These are phyloP conservation scores for Myrmecobius fasciatus DNA, from an alignment of 2,113 vertebrate species.

Conservation along the genomic window DNA sequence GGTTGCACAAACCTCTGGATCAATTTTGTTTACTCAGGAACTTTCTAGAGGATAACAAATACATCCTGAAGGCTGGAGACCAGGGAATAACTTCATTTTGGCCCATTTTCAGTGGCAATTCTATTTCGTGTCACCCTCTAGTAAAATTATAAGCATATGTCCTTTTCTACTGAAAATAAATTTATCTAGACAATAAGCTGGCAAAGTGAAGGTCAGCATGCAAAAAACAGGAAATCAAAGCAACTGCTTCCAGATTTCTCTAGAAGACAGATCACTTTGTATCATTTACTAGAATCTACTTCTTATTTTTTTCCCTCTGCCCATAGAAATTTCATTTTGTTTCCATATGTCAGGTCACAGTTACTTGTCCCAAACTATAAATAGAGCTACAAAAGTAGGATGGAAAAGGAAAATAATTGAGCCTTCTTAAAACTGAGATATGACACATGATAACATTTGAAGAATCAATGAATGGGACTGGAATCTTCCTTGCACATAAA, in stretches of 20 bases:
- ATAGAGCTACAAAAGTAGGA: slow-evolving; percentile 29
- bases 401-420: neutral
- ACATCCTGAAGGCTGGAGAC: neutral
- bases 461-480: neutral
- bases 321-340: slow-evolving; percentile 65
- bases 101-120: slow-evolving; percentile 70
- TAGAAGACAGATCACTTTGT: slow-evolving; percentile 61
- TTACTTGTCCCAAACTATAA: slow-evolving; percentile 48
- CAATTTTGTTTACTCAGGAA: slow-evolving; percentile 42
- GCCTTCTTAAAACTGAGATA: neutral
- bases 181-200: slow-evolving; percentile 58
- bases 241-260: slow-evolving; percentile 51
- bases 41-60: neutral
- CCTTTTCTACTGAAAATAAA: slow-evolving; percentile 67
- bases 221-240: slow-evolving; percentile 45
- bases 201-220: slow-evolving; percentile 27
- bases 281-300: slow-evolving; percentile 60
- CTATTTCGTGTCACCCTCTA: slow-evolving; percentile 69
- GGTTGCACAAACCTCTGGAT: slow-evolving; percentile 57
- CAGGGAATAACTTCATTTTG: slow-evolving; percentile 63
- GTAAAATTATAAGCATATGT: slow-evolving; percentile 81
- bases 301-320: slow-evolving; percentile 61
- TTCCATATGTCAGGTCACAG: slow-evolving; percentile 48
- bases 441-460: neutral
- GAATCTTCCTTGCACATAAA: neutral